A percentile compares a stretch with the other conserved stretches of the same genome.
Conservation (phyloP, 2,113 vertebrate genomes). For the Datnioides undecimradiatus region DNA sequence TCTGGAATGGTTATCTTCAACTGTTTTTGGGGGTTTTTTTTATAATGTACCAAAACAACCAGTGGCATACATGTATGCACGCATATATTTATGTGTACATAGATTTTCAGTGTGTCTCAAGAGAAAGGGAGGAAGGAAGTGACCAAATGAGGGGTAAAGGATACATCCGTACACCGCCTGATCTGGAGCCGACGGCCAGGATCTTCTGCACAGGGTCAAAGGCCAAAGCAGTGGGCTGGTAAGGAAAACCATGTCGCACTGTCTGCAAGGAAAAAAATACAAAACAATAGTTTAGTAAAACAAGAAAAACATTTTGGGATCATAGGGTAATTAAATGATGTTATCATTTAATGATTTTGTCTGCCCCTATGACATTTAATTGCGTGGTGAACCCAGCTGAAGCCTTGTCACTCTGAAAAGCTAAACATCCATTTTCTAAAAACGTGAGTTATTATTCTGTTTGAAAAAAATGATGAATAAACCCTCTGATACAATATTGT, state of each 20-base stretch:
- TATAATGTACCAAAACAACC: not conserved
- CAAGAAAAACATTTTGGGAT: not conserved
- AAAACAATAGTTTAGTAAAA: slow-evolving; percentile 1
- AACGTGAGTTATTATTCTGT: slow-evolving; percentile 6
- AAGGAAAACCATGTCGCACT: slow-evolving; percentile 96
- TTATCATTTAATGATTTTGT: slow-evolving; percentile 1
- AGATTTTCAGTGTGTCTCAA: slow-evolving; percentile 6
- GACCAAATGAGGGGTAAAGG: slow-evolving; percentile 83
- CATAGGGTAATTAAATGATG: not conserved
- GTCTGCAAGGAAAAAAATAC: slow-evolving; percentile 88
- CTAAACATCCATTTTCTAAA: not conserved
- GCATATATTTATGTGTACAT: not conserved
- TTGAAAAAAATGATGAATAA: not conserved
- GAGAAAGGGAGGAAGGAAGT: not conserved
- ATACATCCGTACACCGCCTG: slow-evolving; percentile 98
- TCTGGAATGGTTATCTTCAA: not conserved
- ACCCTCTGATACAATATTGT: not conserved
- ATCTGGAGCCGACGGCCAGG: slow-evolving; percentile 93
- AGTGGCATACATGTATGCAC: not conserved
- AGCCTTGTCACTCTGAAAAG: slow-evolving; percentile 11
- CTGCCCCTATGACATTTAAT: not conserved
- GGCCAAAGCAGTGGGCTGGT: slow-evolving; percentile 94
- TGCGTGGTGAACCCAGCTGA: not conserved
- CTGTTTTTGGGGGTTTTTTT: slow-evolving; percentile 1
- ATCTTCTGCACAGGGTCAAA: slow-evolving; percentile 99